A percentile compares a stretch with the other conserved stretches of the same genome.
These are phyloP conservation scores for Helicolenus hilgendorfi DNA, from an alignment of 2,797 vertebrate species.

Conservation along the genomic window DNA sequence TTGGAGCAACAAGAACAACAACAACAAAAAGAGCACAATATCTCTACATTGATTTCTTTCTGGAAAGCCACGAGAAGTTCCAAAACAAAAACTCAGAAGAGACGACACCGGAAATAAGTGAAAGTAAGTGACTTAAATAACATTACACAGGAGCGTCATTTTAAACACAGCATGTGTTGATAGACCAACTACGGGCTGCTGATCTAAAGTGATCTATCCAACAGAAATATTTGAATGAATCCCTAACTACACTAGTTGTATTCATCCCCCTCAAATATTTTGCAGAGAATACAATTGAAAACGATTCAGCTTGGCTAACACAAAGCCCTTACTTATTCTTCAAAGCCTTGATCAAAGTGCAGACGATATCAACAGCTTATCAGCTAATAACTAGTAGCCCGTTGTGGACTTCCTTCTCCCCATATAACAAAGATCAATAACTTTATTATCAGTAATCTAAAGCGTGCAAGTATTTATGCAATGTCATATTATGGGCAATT, in stretches of 20 bases:
- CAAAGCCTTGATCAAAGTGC: conserved; percentile 26
- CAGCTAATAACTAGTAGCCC: conserved; percentile 8
- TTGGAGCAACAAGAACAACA: conserved; percentile 5
- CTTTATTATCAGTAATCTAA: not conserved
- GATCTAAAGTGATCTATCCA: not conserved
- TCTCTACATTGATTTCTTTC: conserved; percentile 16
- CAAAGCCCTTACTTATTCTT: not conserved
- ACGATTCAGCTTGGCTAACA: not conserved
- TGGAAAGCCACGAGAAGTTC: not conserved
- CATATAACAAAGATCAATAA: conserved; percentile 6
- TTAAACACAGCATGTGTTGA: not conserved
- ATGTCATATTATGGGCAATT: not conserved
- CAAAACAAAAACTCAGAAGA: conserved; percentile 5
- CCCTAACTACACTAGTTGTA: not conserved
- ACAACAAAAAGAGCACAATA: not conserved
- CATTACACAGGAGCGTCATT: not conserved
- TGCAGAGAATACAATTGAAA: not conserved
- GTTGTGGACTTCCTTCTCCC: not conserved
- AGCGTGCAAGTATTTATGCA: not conserved
- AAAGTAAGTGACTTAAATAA: not conserved
- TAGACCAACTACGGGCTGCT: not conserved
- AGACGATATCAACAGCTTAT: conserved; percentile 55
- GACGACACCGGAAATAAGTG: not conserved
- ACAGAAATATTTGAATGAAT: not conserved
- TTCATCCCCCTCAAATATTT: not conserved